Conservation (phyloP, 2,113 vertebrate species). For the Etheostoma spectabile region DNA sequence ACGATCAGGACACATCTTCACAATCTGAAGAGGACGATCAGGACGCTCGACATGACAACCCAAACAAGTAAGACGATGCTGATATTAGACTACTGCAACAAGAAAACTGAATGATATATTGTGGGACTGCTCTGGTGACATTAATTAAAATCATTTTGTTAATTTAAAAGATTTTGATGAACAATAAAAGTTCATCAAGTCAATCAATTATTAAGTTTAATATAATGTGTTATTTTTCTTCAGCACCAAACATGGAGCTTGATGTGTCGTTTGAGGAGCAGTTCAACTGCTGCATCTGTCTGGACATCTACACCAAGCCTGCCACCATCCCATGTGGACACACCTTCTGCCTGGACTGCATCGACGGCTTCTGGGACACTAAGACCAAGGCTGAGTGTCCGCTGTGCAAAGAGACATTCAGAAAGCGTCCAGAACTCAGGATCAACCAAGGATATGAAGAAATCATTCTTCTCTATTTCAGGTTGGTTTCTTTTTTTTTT, state of each 20-base stretch:
- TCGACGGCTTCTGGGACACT: constrained; percentile 51
- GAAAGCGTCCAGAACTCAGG: constrained; percentile 20
- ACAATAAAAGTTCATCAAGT: neutral
- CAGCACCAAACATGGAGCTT: constrained; percentile 2
- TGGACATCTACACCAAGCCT: constrained; percentile 58
- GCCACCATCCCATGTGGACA: constrained; percentile 70
- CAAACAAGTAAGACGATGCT: neutral
- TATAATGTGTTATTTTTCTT: neutral
- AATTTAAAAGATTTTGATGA: neutral
- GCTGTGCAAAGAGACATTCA: constrained; percentile 62
- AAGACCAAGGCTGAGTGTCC: constrained; percentile 49
- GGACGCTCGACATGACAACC: neutral
- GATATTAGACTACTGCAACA: neutral
- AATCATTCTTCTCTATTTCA: constrained; percentile 23
- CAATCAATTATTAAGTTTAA: too few species aligned
- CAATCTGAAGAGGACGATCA: neutral
- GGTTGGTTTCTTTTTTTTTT: constrained; percentile 17
- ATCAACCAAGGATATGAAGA: constrained; percentile 44
- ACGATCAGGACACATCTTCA: neutral
- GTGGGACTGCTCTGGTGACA: too few species aligned
- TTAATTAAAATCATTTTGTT: neutral
- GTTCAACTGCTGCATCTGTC: constrained; percentile 74
- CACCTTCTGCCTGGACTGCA: constrained; percentile 72
- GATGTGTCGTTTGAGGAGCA: constrained; percentile 18
- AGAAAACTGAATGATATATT: neutral